Evolutionary conservation across 2,113 vertebrate genomes (phyloP), one percentile per base, ranked within the genome.

Genomic region (Gasterosteus aculeatus): DNA sequence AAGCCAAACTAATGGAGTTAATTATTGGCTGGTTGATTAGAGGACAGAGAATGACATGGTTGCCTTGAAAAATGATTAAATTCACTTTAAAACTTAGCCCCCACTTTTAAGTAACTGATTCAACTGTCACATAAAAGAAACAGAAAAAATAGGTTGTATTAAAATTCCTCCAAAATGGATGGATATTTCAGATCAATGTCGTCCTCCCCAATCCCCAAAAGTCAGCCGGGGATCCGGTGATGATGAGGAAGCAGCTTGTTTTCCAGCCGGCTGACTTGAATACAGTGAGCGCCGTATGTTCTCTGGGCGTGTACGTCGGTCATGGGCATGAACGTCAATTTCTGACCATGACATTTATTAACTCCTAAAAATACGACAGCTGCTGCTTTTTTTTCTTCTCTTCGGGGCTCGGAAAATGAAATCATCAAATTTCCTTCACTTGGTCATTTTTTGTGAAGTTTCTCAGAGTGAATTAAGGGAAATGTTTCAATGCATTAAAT

Each of bases 391-490:
- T 46, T 65, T 77, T 15, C 16, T 26, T 31, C 42, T 7, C 38
- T 82, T 86, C 75, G 72, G 76, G 71, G 77, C 85, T 82, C 46
- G 92, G 91, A 92, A 92, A 93, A 93, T 92, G 87, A 92, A 93
- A 92, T 93, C 86, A 93, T 88, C 75, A 85, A 65, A 88, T 93
- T 92, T 92, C 88, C 91, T 86, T 82, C 35, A 65, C 73, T 78
- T 81, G 62, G 41, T 29, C 42, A 76, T 62, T 78, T 69, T 85
- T 75, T 72, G 75, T 77, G 73, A 84, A 70, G 79, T 85, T 91
- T 79, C 87, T 87, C 64, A n/a, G 72, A 80, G 79, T 90, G 72
- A 91, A 91, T 85, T 89, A 81, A 91, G 83, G 86, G 83, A 89
- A 60, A 81, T 67, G 82, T 86, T 92, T 87, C 73, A 87, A 78